Evolutionary conservation across 2,797 vertebrate species (phyloP).

Genomic region (Triplophysa yarkandensis): DNA sequence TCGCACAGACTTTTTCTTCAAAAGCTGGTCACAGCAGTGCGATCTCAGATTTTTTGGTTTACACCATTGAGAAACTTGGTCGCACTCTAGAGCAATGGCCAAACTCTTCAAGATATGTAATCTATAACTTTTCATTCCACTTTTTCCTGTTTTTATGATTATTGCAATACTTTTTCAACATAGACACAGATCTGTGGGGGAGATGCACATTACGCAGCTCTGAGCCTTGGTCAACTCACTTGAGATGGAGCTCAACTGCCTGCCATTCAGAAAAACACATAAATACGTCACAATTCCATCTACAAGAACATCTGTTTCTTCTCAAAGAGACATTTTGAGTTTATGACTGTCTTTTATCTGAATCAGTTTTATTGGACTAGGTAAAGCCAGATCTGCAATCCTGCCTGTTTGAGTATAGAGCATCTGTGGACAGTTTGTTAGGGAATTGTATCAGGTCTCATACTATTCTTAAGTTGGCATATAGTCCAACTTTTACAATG

Average conservation of each 20-base stretch:
- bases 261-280: constrained; percentile 23
- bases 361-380: background rate
- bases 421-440: background rate
- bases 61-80: too few relatives aligned
- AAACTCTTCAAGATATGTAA: constrained; percentile 63
- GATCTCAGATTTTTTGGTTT: too few relatives aligned
- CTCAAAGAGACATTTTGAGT: background rate
- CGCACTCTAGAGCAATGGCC: too few relatives aligned
- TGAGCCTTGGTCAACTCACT: background rate
- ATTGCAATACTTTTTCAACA: constrained; percentile 54
- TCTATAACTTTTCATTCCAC: constrained; percentile 70
- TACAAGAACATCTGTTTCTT: constrained; percentile 11
- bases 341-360: constrained; percentile 9
- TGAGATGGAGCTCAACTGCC: constrained; percentile 20
- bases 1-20: too few relatives aligned
- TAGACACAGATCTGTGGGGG: background rate
- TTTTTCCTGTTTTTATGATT: constrained; percentile 58
- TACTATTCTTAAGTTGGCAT: background rate
- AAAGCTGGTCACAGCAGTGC: too few relatives aligned
- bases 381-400: background rate
- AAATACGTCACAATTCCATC: constrained; percentile 7
- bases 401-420: background rate
- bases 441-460: background rate
- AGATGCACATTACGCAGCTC: background rate
- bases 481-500: background rate